Base-by-base conservation (phyloP, 2,113 vertebrate genomes). In the Rallus limicola region DNA sequence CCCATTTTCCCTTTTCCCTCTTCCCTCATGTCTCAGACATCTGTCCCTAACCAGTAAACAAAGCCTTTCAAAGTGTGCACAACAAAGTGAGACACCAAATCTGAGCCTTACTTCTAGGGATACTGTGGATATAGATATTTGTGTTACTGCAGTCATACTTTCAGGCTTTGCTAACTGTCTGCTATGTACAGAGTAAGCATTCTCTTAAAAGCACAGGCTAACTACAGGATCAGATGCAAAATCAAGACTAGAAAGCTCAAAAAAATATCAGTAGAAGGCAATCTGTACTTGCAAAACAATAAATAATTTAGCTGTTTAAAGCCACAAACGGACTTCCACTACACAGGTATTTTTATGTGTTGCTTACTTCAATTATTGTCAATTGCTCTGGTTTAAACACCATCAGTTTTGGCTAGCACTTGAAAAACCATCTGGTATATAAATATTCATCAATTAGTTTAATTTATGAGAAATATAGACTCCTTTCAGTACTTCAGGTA, bases 371-470 rank as follows among this genome's bases (percentile, higher is more conserved):
- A 50, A 6, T 90, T 50, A 79, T 91, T 91, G 71, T 50, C 83
- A 76, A 33, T 78, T 17, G 25, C 62, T 68, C 53, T 91, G 58
- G 29, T 80, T 72, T 92, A 90, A 93, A 82, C 18, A 86, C 52
- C 44, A 40, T 71, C 72, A 87, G 36, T 74, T 94, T 84, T 71
- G 77, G 63, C 86, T 82, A 82, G 83, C 50, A 44, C 55, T 86
- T 79, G 31, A 82, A 87, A 84, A 93, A 82, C 52, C 81, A 92
- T 62, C 80, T 96, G 82, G 80, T 80, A 88, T 40, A 76, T 93
- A 90, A 92, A 95, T 92, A 96, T 81, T 91, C 50, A 91, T 82
- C 88, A 87, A 70, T 89, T 67, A 86, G 86, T 87, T 87, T 60
- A 67, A 88, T 87, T 87, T 60, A 67, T 52, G 53, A 60, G 34